Evolutionary conservation across 2,113 vertebrate species (phyloP).

Genomic region (Verasper variegatus): DNA sequence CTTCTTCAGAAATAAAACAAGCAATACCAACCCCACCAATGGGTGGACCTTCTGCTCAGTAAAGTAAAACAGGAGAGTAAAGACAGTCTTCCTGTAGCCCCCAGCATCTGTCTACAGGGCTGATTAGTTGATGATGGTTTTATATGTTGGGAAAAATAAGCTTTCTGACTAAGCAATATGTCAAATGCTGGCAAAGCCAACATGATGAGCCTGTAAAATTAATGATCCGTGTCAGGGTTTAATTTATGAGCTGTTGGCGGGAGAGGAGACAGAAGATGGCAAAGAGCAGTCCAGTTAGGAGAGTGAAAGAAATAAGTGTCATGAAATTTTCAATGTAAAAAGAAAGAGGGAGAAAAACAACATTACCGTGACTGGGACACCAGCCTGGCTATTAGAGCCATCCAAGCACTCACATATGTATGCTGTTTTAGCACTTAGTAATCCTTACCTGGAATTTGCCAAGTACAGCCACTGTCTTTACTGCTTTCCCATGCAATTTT

Average conservation of each 20-base stretch:
- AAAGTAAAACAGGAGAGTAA: conserved; percentile 15
- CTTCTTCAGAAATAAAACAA: too few species aligned
- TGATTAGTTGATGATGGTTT: background rate
- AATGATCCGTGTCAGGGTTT: conserved; percentile 15
- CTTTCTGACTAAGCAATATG: background rate
- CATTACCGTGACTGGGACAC: background rate
- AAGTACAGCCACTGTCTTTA: conserved; percentile 3
- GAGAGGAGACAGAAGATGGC: background rate
- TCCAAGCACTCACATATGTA: conserved; percentile 1
- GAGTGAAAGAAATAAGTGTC: conserved; percentile 4
- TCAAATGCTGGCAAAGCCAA: background rate
- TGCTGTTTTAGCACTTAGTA: conserved; percentile 5
- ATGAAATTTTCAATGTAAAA: conserved; percentile 14
- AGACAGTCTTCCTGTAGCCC: background rate
- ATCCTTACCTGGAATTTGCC: conserved; percentile 10
- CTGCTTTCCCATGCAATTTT: background rate
- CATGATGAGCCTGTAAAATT: conserved; percentile 4
- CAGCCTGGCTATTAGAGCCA: background rate
- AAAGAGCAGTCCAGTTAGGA: background rate
- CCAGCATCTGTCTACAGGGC: background rate
- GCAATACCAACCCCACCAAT: background rate
- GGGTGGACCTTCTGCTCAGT: background rate
- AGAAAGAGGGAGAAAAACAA: background rate
- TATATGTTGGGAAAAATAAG: background rate
- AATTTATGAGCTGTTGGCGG: conserved; percentile 3